Base-by-base conservation (phyloP, 2,888 invertebrate species). In the Orthosia cruda region DNA sequence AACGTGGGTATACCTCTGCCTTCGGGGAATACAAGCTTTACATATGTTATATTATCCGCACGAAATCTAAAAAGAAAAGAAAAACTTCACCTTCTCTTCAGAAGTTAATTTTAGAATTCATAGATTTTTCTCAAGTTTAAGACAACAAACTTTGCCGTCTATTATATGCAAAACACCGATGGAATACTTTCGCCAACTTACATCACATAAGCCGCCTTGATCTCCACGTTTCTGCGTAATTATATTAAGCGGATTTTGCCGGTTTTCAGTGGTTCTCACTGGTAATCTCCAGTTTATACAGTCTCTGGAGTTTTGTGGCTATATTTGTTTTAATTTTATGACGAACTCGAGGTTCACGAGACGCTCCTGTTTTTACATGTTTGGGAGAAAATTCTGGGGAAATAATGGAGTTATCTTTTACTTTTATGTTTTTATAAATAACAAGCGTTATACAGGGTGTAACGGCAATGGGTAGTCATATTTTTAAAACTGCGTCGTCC, bases 161-260 rank as follows among this genome's bases (percentile, higher is more conserved):
- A 71, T 63, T 55, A 66, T 68, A 86, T 84, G 70, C 66, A 76
- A 72, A 80, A 66, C 80, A 76, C 58, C 74, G 66, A 76, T 86
- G 71, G 64, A 83, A 87, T 76, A 87, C 84, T 82, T 82, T 76
- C 64, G 16, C 66, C 49, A 78, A 83, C 78, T 69, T 70, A 74
- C 71, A 78, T 32, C 81, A 65, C 74, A 74, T 87, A 86, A 87
- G 83, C 87, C 71, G 67, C 47, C 83, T 74, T 87, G 87, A 86
- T 86, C 86, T 87, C 71, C 83, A 87, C 87, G 76, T 86, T 86
- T 77, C 86, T 85, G 47, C 85, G 73, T 86, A 86, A 86, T 86
- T 86, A 87, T 87, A 86, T 86, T 86, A 86, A 83, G 85, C 83
- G 87, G 86, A 87, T 86, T 85, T 59, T 45, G 76, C 52, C 77